A percentile compares a stretch with the other conserved stretches of the same genome.
These are phyloP conservation scores for Coranthus polyacanthus DNA, from an alignment of 2,797 vertebrate species.

Conservation along the genomic window DNA sequence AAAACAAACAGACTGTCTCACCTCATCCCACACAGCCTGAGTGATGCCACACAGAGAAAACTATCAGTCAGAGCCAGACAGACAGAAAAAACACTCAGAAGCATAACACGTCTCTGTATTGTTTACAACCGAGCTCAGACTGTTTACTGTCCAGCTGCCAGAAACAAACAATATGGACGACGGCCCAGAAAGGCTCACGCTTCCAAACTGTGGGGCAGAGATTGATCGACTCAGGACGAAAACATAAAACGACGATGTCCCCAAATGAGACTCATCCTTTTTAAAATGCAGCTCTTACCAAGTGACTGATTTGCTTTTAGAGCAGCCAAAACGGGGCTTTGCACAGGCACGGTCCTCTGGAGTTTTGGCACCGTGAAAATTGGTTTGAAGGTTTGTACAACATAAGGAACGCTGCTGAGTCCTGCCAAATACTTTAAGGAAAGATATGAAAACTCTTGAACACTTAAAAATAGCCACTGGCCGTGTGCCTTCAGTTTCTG, in stretches of 20 bases:
- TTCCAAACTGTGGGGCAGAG: constrained; percentile 33
- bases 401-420: constrained; percentile 6
- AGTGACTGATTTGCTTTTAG: not conserved
- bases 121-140: constrained; percentile 39
- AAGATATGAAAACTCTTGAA: constrained; percentile 10
- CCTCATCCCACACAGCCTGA: too few relatives aligned
- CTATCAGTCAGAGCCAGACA: constrained; percentile 44
- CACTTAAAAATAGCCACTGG: constrained; percentile 27
- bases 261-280: too few relatives aligned
- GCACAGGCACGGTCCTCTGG: too few relatives aligned
- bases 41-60: too few relatives aligned
- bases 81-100: constrained; percentile 34
- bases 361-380: not conserved
- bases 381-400: not conserved
- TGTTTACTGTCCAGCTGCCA: constrained; percentile 33
- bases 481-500: not conserved
- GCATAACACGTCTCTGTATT: constrained; percentile 12
- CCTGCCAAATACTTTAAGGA: constrained; percentile 37
- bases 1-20: too few relatives aligned
- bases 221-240: too few relatives aligned
- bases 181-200: constrained; percentile 19
- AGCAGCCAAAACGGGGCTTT: constrained; percentile 1
- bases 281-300: too few relatives aligned
- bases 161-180: constrained; percentile 40
- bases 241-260: too few relatives aligned